Percentiles rank a stretch among this genome's conserved stretches.
These are phyloP conservation scores for Venturia canescens DNA, from an alignment of 1,140 invertebrate genomes.

Conservation along the genomic window DNA sequence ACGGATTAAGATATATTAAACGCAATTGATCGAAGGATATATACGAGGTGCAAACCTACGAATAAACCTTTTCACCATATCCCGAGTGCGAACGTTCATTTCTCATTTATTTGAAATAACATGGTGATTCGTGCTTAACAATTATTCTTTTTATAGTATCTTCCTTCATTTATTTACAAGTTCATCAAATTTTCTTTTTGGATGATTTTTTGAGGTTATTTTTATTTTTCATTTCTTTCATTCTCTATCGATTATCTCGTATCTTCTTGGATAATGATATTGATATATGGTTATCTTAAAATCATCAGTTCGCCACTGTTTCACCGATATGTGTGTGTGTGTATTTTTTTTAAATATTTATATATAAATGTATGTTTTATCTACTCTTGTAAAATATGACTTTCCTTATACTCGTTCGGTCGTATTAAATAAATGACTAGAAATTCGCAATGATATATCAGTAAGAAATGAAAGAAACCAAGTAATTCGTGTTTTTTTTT, in stretches of 20 bases:
- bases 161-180: conserved; percentile 64
- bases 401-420: not conserved
- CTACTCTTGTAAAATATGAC: conserved; percentile 6
- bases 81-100: conserved; percentile 66
- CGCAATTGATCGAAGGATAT: conserved; percentile 11
- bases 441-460: conserved; percentile 9
- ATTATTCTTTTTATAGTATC: conserved; percentile 53
- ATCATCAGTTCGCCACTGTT: conserved; percentile 6
- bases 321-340: conserved; percentile 23
- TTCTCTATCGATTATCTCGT: not conserved
- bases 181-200: conserved; percentile 63
- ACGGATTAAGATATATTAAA: conserved; percentile 2
- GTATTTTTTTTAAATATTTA: not conserved
- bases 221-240: conserved; percentile 18
- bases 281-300: conserved; percentile 21
- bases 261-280: conserved; percentile 34
- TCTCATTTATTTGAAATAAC: conserved; percentile 73
- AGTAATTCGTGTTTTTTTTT: not conserved
- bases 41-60: conserved; percentile 43
- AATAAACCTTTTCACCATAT: conserved; percentile 69
- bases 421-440: conserved; percentile 31
- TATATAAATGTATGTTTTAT: not conserved
- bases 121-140: conserved; percentile 71
- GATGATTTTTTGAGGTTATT: conserved; percentile 42
- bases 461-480: not conserved